Evolutionary conservation across 2,113 vertebrate genomes (phyloP).

Genomic region (Hypanus sabinus): DNA sequence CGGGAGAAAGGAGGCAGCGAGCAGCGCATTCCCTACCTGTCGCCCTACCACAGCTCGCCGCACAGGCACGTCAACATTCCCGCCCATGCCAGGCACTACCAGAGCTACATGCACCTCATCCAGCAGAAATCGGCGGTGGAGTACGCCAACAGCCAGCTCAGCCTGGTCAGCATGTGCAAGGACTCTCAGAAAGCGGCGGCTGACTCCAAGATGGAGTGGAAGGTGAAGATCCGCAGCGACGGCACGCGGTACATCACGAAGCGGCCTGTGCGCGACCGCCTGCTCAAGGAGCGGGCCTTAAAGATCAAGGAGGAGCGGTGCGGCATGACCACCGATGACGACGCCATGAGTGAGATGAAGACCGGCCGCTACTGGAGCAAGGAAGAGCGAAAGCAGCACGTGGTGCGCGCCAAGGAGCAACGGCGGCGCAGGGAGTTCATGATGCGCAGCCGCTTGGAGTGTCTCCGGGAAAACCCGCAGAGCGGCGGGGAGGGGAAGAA

Average conservation of each 20-base stretch:
- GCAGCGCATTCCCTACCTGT: slow-evolving; percentile 73
- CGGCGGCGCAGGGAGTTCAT: slow-evolving; percentile 82
- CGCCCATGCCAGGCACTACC: slow-evolving; percentile 57
- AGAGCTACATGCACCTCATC: slow-evolving; percentile 82
- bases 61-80: slow-evolving; percentile 75
- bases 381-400: slow-evolving; percentile 89
- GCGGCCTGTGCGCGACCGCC: slow-evolving; percentile 84
- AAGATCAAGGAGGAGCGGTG: slow-evolving; percentile 95
- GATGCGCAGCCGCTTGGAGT: slow-evolving; percentile 87
- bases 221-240: slow-evolving; percentile 89
- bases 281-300: slow-evolving; percentile 86
- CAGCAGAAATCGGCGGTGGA: slow-evolving; percentile 91
- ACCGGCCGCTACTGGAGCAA: slow-evolving; percentile 97
- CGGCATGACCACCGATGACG: slow-evolving; percentile 90
- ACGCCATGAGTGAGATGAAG: slow-evolving; percentile 93
- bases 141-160: slow-evolving; percentile 86
- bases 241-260: slow-evolving; percentile 92
- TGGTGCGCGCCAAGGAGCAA: slow-evolving; percentile 86
- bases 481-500: slow-evolving; percentile 76
- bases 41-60: slow-evolving; percentile 76
- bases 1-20: slow-evolving; percentile 48
- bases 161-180: slow-evolving; percentile 76
- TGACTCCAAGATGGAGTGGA: slow-evolving; percentile 93
- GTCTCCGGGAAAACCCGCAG: slow-evolving; percentile 80
- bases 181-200: slow-evolving; percentile 59